Base-by-base conservation (phyloP, 2,888 invertebrate species). In the Agrochola lota region DNA sequence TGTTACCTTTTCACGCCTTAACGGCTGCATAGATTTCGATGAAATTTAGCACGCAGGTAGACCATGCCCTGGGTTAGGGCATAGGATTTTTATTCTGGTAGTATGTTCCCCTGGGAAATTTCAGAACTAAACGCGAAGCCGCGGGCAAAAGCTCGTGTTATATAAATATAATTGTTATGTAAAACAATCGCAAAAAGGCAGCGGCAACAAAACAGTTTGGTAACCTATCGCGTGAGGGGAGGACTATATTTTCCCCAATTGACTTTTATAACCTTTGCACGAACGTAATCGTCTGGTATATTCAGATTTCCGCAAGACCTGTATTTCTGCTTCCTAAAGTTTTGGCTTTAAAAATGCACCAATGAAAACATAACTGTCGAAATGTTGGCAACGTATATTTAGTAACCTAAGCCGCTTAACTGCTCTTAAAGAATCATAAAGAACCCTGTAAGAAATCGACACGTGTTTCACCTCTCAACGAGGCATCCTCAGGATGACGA, bases 171-270 rank as follows among this genome's bases (percentile, higher is more conserved):
- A 40, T 63, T 62, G 23, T 26, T 30, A n/a, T 30, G 60, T 63
- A 20, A 46, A 76, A 75, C 20, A 35, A 12, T 49, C 46, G 12
- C 35, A 40, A 40, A 40, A 73, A 52, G 40, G 17, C 23, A 46
- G 49, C 30, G 74, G 74, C 74, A 62, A 63, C 30, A 30, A 4
- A 35, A 35, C 49, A 63, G 80, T 71, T 78, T 71, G n/a, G 30
- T 80, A 57, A 71, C 35, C 40, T 64, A 71, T 80, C 49, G 55
- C 71, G 80, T 80, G 71, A 71, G 62, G 15, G 23, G 11, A 26
- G 57, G 52, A 12, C n/a, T 71, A 63, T 64, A 80, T 71, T 80
- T 79, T 20, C n/a, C 20, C 40, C 49, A 15, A 64, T 80, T 80
- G 40, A 64, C 63, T 57, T 80, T 64, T 71, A 71, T 15, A 71